phyloP scores from a whole-genome alignment of 2,797 vertebrate species.

The Lithobates pipiens region DNA sequence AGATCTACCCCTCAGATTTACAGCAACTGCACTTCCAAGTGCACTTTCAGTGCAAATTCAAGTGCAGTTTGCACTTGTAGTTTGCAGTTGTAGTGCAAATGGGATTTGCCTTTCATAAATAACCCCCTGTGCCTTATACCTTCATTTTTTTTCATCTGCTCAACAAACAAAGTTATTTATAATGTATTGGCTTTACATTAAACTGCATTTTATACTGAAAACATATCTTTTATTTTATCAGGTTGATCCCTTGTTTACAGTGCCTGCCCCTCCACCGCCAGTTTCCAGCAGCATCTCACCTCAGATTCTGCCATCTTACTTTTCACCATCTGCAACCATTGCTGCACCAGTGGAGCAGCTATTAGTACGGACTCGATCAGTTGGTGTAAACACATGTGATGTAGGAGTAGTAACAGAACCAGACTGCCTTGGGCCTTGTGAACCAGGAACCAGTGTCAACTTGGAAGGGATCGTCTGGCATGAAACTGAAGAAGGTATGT shows the following conservation, averaged over 20 bases:
- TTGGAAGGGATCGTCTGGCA: conserved; percentile 99
- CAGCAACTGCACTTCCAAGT: no score
- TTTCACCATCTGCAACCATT: conserved; percentile 83
- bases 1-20: no score
- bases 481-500: conserved; percentile 96
- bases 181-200: not conserved
- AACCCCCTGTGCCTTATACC: not conserved
- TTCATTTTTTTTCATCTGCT: not conserved
- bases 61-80: no score
- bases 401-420: conserved; percentile 86
- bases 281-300: conserved; percentile 81
- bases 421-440: conserved; percentile 92
- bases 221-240: conserved; percentile 79
- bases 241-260: conserved; percentile 92
- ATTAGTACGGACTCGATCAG: conserved; percentile 90
- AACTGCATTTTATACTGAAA: conserved; percentile 20
- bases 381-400: conserved; percentile 96
- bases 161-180: not conserved
- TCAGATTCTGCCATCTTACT: conserved; percentile 83
- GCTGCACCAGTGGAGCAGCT: conserved; percentile 86
- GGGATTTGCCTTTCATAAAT: no score
- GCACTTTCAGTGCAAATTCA: no score
- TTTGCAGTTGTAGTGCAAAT: no score
- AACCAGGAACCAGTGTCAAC: conserved; percentile 97
- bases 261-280: conserved; percentile 85